A percentile compares a stretch with the other conserved stretches of the same genome.
These are phyloP conservation scores for Centruroides sculpturatus DNA, from an alignment of 1,140 invertebrate genomes.

Conservation along the genomic window DNA sequence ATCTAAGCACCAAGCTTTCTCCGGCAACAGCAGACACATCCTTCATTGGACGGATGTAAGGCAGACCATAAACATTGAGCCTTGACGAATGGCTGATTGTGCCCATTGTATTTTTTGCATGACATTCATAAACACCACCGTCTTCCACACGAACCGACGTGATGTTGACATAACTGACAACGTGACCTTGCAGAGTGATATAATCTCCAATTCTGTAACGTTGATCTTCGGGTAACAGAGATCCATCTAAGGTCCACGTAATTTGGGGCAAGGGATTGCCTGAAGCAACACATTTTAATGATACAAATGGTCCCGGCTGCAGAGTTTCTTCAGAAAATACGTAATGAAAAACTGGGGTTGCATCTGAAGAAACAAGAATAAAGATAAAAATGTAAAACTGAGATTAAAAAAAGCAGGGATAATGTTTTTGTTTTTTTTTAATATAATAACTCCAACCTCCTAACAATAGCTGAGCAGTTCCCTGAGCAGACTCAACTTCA, in stretches of 20 bases:
- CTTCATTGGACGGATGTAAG: slow-evolving; percentile 25
- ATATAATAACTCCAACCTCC: slow-evolving; percentile 25
- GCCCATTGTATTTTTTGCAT: slow-evolving; percentile 61
- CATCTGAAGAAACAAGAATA: slow-evolving; percentile 42
- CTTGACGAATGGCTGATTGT: slow-evolving; percentile 55
- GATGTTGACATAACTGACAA: slow-evolving; percentile 45
- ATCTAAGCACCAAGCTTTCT: slow-evolving; percentile 26
- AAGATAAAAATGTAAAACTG: slow-evolving; percentile 24
- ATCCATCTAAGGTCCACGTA: slow-evolving; percentile 64
- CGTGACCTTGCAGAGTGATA: slow-evolving; percentile 16
- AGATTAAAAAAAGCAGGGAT: background rate
- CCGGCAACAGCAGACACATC: slow-evolving; percentile 34
- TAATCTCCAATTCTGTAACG: slow-evolving; percentile 18
- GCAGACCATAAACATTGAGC: slow-evolving; percentile 54
- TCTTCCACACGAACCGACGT: slow-evolving; percentile 65
- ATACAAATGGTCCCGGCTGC: slow-evolving; percentile 71
- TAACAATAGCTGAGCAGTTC: slow-evolving; percentile 27
- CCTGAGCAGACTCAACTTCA: slow-evolving; percentile 27
- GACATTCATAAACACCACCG: slow-evolving; percentile 73
- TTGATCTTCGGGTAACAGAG: slow-evolving; percentile 37
- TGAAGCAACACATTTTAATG: slow-evolving; percentile 58
- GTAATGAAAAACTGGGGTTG: slow-evolving; percentile 70
- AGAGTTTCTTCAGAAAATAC: slow-evolving; percentile 53
- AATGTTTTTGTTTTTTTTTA: no score
- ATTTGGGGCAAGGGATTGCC: slow-evolving; percentile 64